phyloP scores from a whole-genome alignment of 2,113 vertebrate genomes.

The Tinamus guttatus region DNA sequence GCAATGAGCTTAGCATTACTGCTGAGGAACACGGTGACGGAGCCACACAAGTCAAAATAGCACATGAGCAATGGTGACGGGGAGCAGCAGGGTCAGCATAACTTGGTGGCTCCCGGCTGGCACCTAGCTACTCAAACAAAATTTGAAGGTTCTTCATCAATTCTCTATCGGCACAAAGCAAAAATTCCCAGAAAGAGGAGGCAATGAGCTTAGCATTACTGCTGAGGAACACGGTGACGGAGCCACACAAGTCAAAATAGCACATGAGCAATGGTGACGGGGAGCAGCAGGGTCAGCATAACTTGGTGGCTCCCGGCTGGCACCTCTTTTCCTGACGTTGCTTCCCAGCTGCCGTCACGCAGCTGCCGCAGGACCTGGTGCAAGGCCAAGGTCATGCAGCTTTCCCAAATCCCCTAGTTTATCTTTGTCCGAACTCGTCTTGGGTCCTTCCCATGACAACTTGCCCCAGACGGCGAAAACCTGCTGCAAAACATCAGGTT shows the following conservation, averaged over 20 bases:
- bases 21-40: neutral
- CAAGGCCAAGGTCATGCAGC: conserved; percentile 29
- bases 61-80: neutral
- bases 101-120: neutral
- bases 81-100: neutral
- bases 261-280: neutral
- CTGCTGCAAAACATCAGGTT: conserved; percentile 47
- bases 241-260: conserved; percentile 20
- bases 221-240: neutral
- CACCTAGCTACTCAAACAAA: no score
- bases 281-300: neutral
- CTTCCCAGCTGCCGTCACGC: conserved; percentile 33
- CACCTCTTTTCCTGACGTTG: rapidly evolving
- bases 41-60: conserved; percentile 20
- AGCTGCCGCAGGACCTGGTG: conserved; percentile 36
- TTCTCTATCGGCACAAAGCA: conserved; percentile 29
- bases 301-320: neutral
- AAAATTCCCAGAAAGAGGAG: conserved; percentile 35
- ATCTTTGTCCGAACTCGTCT: conserved; percentile 28
- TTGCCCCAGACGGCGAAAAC: neutral
- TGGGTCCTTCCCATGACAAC: conserved; percentile 39
- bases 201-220: conserved; percentile 47
- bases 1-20: conserved; percentile 47
- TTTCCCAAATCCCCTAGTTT: conserved; percentile 8
- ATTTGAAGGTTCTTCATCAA: conserved; percentile 31